Evolutionary conservation across 2,888 invertebrate genomes (phyloP).

Genomic region (Pammene fasciana): DNA sequence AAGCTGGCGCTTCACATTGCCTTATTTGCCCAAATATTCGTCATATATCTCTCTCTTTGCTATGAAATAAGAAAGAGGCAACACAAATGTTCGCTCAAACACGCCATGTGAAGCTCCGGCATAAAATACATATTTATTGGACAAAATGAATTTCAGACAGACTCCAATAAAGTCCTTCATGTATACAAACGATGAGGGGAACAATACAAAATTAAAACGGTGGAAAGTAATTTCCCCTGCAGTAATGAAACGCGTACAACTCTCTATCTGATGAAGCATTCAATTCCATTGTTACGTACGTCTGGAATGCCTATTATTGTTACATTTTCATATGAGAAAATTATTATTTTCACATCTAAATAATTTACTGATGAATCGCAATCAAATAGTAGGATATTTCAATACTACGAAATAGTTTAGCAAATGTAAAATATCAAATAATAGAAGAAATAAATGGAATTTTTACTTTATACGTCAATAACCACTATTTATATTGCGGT

Average conservation of each 20-base stretch:
- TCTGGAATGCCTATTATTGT: conserved; percentile 6
- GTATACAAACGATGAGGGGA: conserved; percentile 3
- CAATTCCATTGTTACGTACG: conserved; percentile 24
- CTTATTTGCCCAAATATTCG: too few species aligned
- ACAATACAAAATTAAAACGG: conserved; percentile 39
- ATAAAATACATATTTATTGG: neutral
- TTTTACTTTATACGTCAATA: too few species aligned
- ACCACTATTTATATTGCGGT: too few species aligned
- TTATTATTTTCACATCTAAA: neutral
- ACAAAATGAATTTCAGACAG: neutral
- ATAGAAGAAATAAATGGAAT: too few species aligned
- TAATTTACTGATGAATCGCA: neutral
- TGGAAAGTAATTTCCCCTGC: conserved; percentile 37
- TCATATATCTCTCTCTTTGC: too few species aligned
- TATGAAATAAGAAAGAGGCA: too few species aligned
- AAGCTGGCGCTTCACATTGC: too few species aligned
- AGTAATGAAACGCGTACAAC: conserved; percentile 32
- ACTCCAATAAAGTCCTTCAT: conserved; percentile 3
- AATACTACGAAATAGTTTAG: too few species aligned
- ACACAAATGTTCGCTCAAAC: too few species aligned
- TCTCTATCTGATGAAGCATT: conserved; percentile 36
- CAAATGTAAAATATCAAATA: too few species aligned
- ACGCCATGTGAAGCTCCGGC: too few species aligned
- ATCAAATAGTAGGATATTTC: too few species aligned
- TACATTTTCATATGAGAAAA: neutral